Percentiles rank a stretch among this genome's conserved stretches.
phyloP scores from a whole-genome alignment of 2,888 invertebrate species.

The Calliopum simillimum region DNA sequence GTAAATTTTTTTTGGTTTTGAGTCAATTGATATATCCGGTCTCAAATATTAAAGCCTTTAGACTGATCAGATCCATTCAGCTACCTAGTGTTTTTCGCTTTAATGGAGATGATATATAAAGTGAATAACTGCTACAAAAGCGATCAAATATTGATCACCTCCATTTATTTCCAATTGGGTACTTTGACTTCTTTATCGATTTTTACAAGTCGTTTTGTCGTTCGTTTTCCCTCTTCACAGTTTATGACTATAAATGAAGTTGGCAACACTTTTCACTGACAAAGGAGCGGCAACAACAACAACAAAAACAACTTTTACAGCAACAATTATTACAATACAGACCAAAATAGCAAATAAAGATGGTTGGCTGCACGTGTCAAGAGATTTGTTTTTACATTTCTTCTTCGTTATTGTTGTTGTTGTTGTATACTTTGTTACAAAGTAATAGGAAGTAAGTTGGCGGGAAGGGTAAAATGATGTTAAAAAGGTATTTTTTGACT shows the following conservation, averaged over 20 bases:
- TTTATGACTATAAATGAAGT: slow-evolving; percentile 31
- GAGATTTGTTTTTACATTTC: slow-evolving; percentile 1
- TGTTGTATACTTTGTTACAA: not conserved
- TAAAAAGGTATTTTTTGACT: too few relatives aligned
- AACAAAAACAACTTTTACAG: not conserved
- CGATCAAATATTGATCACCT: too few relatives aligned
- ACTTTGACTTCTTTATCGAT: not conserved
- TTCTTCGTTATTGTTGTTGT: not conserved
- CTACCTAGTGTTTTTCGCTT: too few relatives aligned
- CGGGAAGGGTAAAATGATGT: too few relatives aligned
- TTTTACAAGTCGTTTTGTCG: not conserved
- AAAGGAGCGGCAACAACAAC: slow-evolving; percentile 13
- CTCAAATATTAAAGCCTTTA: too few relatives aligned
- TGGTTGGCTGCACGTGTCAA: not conserved
- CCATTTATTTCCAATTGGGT: too few relatives aligned
- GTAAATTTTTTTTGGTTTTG: too few relatives aligned
- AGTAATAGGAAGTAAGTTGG: not conserved
- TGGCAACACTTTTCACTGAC: slow-evolving; percentile 30
- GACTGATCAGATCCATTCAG: too few relatives aligned
- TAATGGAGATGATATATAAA: too few relatives aligned
- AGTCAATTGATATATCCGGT: too few relatives aligned
- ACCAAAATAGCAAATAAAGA: slow-evolving; percentile 1
- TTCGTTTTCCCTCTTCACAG: not conserved
- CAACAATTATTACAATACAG: not conserved
- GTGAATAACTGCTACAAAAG: too few relatives aligned